Percentiles rank a stretch among this genome's conserved stretches.
Evolutionary conservation across 2,888 invertebrate genomes (phyloP).

Genomic region (Lithophane leautieri): DNA sequence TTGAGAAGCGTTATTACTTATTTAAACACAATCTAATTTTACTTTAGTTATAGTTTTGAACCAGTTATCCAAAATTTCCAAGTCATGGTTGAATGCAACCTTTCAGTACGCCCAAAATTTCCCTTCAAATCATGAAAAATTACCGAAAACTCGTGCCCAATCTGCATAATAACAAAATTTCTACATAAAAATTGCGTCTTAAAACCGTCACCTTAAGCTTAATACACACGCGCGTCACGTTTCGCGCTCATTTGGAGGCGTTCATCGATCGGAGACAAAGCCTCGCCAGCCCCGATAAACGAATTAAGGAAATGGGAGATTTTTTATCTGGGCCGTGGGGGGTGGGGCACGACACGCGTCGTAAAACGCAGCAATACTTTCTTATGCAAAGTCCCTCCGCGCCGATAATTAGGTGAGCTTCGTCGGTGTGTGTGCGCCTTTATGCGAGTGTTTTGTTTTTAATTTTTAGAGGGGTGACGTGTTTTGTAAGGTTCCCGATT

Average conservation of each 20-base stretch:
- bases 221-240: constrained; percentile 89
- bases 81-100: background rate
- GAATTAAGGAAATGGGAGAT: constrained; percentile 91
- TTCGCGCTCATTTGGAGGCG: constrained; percentile 88
- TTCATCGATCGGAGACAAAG: constrained; percentile 90
- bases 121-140: constrained; percentile 39
- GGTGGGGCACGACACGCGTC: constrained; percentile 85
- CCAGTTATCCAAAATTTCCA: background rate
- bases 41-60: background rate
- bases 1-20: background rate
- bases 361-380: constrained; percentile 90
- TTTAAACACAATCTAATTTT: no score
- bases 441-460: constrained; percentile 85
- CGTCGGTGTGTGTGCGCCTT: constrained; percentile 81
- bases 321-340: constrained; percentile 89
- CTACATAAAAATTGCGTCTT: constrained; percentile 66
- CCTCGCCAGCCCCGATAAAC: constrained; percentile 89
- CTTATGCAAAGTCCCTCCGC: constrained; percentile 89
- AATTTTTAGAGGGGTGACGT: constrained; percentile 78
- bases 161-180: constrained; percentile 65
- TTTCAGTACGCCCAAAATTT: background rate
- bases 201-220: constrained; percentile 84
- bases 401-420: constrained; percentile 88
- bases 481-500: constrained; percentile 69
- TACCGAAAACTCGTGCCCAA: constrained; percentile 46